These are phyloP conservation scores for Oryzias curvinotus DNA, from an alignment of 2,113 vertebrate species.

Conservation along the genomic window DNA sequence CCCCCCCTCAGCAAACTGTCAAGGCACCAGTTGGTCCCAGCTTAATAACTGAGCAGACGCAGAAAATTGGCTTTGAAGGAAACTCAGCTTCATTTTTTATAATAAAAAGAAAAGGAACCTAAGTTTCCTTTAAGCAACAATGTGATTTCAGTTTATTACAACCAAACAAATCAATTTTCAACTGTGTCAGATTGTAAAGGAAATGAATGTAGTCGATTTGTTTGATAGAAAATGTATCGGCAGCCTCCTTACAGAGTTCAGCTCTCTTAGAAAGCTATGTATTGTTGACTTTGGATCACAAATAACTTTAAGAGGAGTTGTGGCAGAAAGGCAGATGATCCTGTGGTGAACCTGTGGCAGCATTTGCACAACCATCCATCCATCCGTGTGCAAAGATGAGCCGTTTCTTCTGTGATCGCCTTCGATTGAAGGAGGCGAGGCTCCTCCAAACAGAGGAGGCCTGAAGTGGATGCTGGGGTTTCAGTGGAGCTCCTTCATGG, in stretches of 20 bases:
- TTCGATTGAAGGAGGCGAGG: no score
- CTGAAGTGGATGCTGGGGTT: no score
- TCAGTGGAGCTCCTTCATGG: no score
- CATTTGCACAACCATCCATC: neutral
- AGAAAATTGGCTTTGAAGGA: constrained; percentile 32
- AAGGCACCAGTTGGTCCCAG: constrained; percentile 36
- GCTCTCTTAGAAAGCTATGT: constrained; percentile 1
- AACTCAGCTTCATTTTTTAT: constrained; percentile 3
- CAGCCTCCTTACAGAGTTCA: neutral
- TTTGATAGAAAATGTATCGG: neutral
- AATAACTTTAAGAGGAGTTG: neutral
- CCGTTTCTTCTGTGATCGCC: no score
- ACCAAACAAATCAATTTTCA: no score
- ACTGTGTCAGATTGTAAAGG: no score
- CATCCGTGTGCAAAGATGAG: no score
- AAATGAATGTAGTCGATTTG: no score
- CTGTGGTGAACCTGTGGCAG: neutral
- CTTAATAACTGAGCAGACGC: constrained; percentile 38
- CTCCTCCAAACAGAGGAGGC: neutral
- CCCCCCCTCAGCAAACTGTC: constrained; percentile 16
- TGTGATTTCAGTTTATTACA: no score
- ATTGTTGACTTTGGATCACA: neutral
- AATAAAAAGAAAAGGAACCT: no score
- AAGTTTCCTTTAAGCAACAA: no score
- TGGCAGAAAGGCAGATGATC: neutral